phyloP scores from a whole-genome alignment of 2,888 invertebrate genomes.

The Stenchaetothrips biformis region DNA sequence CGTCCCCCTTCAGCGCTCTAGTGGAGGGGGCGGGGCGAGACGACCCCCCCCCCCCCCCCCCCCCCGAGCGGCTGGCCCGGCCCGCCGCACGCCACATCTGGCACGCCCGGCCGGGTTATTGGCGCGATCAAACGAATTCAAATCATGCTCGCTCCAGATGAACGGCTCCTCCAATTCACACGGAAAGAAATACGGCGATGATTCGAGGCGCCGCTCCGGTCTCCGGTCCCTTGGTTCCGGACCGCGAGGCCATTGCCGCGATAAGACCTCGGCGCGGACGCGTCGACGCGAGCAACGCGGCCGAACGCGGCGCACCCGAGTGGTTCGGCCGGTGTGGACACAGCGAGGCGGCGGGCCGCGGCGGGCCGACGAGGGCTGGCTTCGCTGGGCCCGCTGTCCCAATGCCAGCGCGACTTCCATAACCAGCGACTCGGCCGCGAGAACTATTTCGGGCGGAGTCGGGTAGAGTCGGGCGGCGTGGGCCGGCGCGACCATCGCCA shows the following conservation, averaged over 20 bases:
- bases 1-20: neutral
- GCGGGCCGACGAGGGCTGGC: too few species aligned
- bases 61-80: too few species aligned
- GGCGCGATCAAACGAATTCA: conserved; percentile 23
- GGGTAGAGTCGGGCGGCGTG: neutral
- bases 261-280: neutral
- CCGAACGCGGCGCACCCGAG: too few species aligned
- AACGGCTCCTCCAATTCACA: neutral
- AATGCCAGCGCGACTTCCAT: too few species aligned
- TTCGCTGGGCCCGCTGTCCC: too few species aligned
- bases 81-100: neutral
- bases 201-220: too few species aligned
- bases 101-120: conserved; percentile 19
- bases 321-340: too few species aligned
- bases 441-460: too few species aligned
- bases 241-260: neutral
- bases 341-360: too few species aligned
- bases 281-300: neutral
- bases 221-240: neutral
- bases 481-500: neutral
- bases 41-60: neutral
- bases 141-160: conserved; percentile 23
- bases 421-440: too few species aligned
- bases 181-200: neutral
- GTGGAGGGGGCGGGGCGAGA: neutral